Evolutionary conservation across 2,888 invertebrate genomes (phyloP), one percentile per base, ranked within the genome.

Genomic region (Plemyria rubiginata): DNA sequence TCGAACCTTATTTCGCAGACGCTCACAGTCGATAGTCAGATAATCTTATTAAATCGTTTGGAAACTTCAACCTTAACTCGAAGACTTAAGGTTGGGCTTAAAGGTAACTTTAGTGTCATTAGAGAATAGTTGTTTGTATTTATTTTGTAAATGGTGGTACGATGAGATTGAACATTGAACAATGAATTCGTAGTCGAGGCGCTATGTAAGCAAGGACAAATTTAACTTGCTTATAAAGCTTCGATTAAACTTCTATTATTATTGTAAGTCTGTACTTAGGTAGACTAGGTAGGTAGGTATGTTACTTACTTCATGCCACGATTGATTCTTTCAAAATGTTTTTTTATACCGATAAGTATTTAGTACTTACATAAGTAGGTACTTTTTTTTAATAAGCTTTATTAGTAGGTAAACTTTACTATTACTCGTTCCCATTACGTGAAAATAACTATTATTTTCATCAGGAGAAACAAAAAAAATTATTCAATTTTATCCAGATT

Each of bases 81-180:
- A 16, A 7, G 6, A 0, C 2, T 29, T 55, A 55, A 29, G 45
- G 45, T 61, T 46, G n/a, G 15, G 28, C 32, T 16, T 61, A 48
- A 5, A 49, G 22, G 2, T 15, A 0, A 3, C 8, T 50, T 5
- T 43, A 38, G 6, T 45, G 3, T 7, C 9, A 54, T 8, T 9
- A n/a, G 46, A 22, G 15, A 13, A 13, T 49, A 29, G 41, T 60
- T 38, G 38, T 13, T n/a, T n/a, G 45, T 45, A 11, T 45, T 16
- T 45, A 60, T 53, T 50, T 38, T 43, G 54, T 53, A 22, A 60
- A 66, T 59, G 55, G 66, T 65, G n/a, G n/a, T 60, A 58, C 62
- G 56, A 56, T 50, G 6, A 6, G 32, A 32, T 32, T 43, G 5
- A 51, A 62, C 56, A n/a, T 13, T 54, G 29, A 51, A 62, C 56